Evolutionary conservation across 2,113 vertebrate genomes (phyloP), one percentile per base, ranked within the genome.

Genomic region (Setophaga coronata): DNA sequence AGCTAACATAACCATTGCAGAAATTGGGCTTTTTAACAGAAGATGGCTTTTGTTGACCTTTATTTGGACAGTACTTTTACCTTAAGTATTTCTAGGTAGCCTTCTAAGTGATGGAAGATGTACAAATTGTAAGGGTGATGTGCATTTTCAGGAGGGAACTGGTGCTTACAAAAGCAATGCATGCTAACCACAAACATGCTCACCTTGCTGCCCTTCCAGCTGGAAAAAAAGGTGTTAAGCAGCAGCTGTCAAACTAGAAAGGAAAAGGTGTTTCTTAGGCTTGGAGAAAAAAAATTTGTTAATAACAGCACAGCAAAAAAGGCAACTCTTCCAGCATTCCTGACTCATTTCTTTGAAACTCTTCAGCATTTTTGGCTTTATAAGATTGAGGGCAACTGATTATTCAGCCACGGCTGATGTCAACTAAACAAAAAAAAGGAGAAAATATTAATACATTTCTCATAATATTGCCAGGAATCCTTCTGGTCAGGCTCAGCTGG

Each of bases 191-290:
- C 67, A 53, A 34, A 62, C 1, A 4, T 91, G 90, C 48, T 92
- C 66, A 67, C 18, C 20, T 64, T 54, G 82, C 86, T 91, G 90
- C 89, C 90, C 86, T 94, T 88, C 86, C 88, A 88, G 90, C 92
- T 95, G 90, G 81, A 87, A 94, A 87, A 91, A 93, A 85, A 95
- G 84, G 92, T 91, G 94, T 81, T 89, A 89, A 96, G 74, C 85
- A 93, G 97, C 94, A 96, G 87, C 95, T 98, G 94, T 96, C 73
- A 80, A 33, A 72, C 48, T 87, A 79, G 82, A 92, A 92, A 93
- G 61, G 33, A 72, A 89, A 85, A 84, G 29, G 64, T 64, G 9
- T 51, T 62, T 71, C 80, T 80, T 62, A 77, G 45, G 19, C 70
- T 67, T 50, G 48, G 58, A 89, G 87, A 78, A 93, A 97, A 76